Evolutionary conservation across 2,797 vertebrate species (phyloP).

Genomic region (Echiichthys vipera): DNA sequence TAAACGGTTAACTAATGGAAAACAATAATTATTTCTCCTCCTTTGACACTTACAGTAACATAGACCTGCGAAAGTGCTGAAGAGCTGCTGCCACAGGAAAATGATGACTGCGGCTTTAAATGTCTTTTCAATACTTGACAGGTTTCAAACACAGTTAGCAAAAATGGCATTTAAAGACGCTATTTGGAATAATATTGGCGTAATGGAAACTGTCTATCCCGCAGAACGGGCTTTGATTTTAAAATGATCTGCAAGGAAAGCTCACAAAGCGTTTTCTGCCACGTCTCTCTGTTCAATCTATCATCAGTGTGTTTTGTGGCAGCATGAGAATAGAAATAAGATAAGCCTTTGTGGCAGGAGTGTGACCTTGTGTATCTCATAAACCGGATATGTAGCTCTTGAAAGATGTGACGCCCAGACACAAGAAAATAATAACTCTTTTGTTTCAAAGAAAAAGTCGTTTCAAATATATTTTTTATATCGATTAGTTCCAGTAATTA

Average conservation of each 20-base stretch:
- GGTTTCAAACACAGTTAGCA: conserved; percentile 40
- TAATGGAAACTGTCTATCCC: conserved; percentile 7
- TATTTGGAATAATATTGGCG: conserved; percentile 9
- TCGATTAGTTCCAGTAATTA: not conserved
- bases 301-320: conserved; percentile 19
- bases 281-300: conserved; percentile 1
- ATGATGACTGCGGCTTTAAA: conserved; percentile 42
- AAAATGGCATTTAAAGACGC: conserved; percentile 39
- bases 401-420: not conserved
- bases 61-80: conserved; percentile 37
- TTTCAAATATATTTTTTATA: not conserved
- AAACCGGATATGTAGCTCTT: not conserved
- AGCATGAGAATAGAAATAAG: conserved; percentile 10
- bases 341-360: conserved; percentile 11
- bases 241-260: conserved; percentile 1
- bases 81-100: conserved; percentile 45
- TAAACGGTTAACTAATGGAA: conserved; percentile 35
- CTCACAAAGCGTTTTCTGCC: not conserved
- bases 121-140: conserved; percentile 45
- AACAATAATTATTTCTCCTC: conserved; percentile 11
- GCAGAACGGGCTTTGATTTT: conserved; percentile 37
- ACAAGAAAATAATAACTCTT: not conserved
- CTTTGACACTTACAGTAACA: conserved; percentile 16
- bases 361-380: conserved; percentile 29
- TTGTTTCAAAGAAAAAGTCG: not conserved